phyloP scores from a whole-genome alignment of 2,113 vertebrate genomes.

The Thryonomys swinderianus region DNA sequence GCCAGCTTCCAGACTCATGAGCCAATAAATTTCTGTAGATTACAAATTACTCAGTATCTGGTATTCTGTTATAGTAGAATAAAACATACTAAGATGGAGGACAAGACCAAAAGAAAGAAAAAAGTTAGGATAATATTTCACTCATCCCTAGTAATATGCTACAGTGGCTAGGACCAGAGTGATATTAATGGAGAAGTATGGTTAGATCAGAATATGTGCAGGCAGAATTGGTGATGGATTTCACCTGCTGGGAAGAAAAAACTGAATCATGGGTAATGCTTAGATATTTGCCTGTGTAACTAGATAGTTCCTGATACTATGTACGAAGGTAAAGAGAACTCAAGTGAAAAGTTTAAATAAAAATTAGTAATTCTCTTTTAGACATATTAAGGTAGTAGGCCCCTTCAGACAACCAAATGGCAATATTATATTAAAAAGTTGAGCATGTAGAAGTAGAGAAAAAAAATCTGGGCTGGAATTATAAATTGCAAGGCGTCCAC shows the following conservation, averaged over 20 bases:
- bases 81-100: not conserved
- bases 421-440: not conserved
- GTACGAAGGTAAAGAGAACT: not conserved
- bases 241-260: not conserved
- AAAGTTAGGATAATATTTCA: not conserved
- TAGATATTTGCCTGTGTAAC: not conserved
- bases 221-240: not conserved
- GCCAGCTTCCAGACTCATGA: not conserved
- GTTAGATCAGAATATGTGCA: not conserved
- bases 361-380: slow-evolving; percentile 26
- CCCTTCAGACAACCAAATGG: slow-evolving; percentile 26
- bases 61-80: not conserved
- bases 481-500: slow-evolving; percentile 2
- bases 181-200: not conserved
- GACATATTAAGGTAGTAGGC: not conserved
- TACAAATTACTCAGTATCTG: not conserved
- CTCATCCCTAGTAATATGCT: not conserved
- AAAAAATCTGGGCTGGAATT: not conserved
- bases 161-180: not conserved
- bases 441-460: not conserved
- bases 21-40: not conserved
- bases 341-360: not conserved
- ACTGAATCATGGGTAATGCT: not conserved
- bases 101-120: not conserved
- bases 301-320: not conserved